Base-by-base conservation (phyloP, 2,113 vertebrate genomes). In the Hypocryptadius cinnamomeus region DNA sequence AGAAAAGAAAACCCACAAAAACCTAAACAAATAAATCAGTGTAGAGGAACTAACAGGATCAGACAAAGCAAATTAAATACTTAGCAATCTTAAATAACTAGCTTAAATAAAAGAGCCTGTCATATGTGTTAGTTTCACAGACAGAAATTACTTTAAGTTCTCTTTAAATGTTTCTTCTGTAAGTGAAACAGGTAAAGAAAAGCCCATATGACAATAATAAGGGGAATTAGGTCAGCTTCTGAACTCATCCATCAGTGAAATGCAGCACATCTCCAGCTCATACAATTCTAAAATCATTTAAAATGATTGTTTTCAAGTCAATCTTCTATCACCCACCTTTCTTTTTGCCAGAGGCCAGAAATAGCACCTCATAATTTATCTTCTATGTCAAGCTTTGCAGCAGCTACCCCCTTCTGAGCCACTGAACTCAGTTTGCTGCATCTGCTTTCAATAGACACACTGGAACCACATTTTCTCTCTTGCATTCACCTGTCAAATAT, bases 401-500 rank as follows among this genome's bases (percentile, higher is more conserved):
- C 59, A 89, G 70, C 90, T 90, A 51, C 50, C 82, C 59, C 81
- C 69, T 79, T 78, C 50, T 73, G 89, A 89, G 94, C 82, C 81
- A 66, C 6, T 63, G 81, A 91, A 70, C 74, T 66, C 39, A 2
- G 71, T 60, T 89, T 90, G 66, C 79, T 89, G 81, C 93, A 80
- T 79, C 96, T 94, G 85, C 85, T 88, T 92, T 90, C 94, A 87
- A 80, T 94, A 89, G 23, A 45, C 72, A 64, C 56, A 11, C 79
- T 86, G 73, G 37, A 91, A 92, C 60, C 61, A 56, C 50, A 90
- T 94, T 91, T 87, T 91, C 85, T 86, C 60, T 73, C 3, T 37
- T 81, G 91, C 76, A 60, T 91, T 90, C 93, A 86, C 90, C 79
- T 95, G 96, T 94, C 96, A 94, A 68, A 68, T 47, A 42, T 22